phyloP scores from a whole-genome alignment of 1,140 invertebrate genomes.

The Marisa cornuarietis region DNA sequence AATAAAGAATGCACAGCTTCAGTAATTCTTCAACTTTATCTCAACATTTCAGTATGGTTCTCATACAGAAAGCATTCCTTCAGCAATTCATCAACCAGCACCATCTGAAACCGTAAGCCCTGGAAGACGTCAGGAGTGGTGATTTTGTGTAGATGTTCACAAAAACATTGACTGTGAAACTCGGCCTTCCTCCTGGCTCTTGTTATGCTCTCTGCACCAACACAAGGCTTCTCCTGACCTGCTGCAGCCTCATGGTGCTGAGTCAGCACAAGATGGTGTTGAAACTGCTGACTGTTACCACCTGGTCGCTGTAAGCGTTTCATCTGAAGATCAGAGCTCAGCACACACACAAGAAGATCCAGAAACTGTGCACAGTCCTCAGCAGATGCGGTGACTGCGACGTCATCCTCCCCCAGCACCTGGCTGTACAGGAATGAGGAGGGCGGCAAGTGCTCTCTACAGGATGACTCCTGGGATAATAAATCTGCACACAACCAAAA shows the following conservation, averaged over 20 bases:
- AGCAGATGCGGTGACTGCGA: not conserved
- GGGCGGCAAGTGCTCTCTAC: slow-evolving; percentile 3
- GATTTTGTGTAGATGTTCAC: slow-evolving; percentile 13
- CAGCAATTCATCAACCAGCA: slow-evolving; percentile 10
- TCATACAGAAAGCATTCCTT: not conserved
- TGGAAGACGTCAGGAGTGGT: slow-evolving; percentile 12
- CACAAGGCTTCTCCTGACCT: too few species aligned
- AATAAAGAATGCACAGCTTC: not conserved
- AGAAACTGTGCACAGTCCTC: slow-evolving; percentile 10
- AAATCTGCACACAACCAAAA: slow-evolving; percentile 6
- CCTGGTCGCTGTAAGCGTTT: not conserved
- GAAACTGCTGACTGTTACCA: too few species aligned
- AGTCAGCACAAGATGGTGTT: too few species aligned
- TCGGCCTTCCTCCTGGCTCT: too few species aligned
- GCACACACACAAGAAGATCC: slow-evolving; percentile 6
- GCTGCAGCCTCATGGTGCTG: too few species aligned
- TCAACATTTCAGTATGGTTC: not conserved
- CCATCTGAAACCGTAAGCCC: not conserved
- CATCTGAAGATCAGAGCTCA: not conserved
- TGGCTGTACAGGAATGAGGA: slow-evolving; percentile 19
- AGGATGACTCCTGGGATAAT: slow-evolving; percentile 2
- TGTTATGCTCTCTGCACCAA: too few species aligned
- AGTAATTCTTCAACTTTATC: not conserved
- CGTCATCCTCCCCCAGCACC: not conserved
- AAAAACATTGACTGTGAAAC: slow-evolving; percentile 2